Percentiles rank a stretch among this genome's conserved stretches.
Conservation (phyloP, 2,888 invertebrate species). For the Tipula confusa region DNA sequence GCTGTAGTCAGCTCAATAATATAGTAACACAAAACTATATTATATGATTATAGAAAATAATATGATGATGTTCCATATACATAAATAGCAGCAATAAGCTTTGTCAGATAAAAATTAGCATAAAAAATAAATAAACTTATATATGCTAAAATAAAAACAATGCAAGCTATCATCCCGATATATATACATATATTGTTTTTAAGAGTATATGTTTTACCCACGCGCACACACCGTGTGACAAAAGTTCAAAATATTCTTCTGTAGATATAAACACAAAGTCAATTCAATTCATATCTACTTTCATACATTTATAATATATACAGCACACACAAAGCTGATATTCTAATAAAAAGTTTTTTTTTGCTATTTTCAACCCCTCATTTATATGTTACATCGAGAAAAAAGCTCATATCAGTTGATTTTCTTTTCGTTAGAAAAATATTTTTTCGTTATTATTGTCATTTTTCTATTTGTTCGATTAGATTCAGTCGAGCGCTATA, state of each 20-base stretch:
- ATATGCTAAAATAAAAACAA: neutral
- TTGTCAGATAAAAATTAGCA: slow-evolving; percentile 17
- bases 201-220: too few relatives aligned
- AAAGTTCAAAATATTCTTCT: neutral
- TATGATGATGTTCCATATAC: neutral
- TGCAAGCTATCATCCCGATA: neutral
- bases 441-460: neutral
- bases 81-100: neutral
- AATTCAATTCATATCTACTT: neutral
- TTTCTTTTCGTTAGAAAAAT: neutral
- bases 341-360: neutral
- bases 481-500: neutral
- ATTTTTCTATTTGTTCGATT: slow-evolving; percentile 20
- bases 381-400: neutral
- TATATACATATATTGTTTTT: too few relatives aligned
- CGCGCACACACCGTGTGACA: neutral
- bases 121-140: neutral
- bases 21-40: neutral
- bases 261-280: neutral
- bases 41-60: neutral
- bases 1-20: neutral
- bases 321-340: neutral
- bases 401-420: slow-evolving; percentile 3
- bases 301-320: neutral
- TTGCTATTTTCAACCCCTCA: neutral